phyloP scores from a whole-genome alignment of 2,888 invertebrate genomes.

The Asteroscopus sphinx region DNA sequence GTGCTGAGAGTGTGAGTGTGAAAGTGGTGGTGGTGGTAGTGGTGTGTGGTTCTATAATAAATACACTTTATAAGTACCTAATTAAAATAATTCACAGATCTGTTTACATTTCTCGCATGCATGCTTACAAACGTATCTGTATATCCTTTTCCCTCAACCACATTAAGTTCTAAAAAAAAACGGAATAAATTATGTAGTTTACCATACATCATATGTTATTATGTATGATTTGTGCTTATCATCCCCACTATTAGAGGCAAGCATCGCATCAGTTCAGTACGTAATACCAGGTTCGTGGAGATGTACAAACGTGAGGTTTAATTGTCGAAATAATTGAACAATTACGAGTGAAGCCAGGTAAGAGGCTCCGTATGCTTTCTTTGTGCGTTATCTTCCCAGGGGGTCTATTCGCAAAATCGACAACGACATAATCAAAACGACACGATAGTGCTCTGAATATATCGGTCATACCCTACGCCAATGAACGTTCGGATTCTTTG shows the following conservation, averaged over 20 bases:
- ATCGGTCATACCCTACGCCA: no score
- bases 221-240: slow-evolving; percentile 40
- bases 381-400: background rate
- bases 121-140: slow-evolving; percentile 20
- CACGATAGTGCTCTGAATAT: no score
- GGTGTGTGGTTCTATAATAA: no score
- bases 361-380: slow-evolving; percentile 35
- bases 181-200: slow-evolving; percentile 52
- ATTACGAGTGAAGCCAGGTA: slow-evolving; percentile 20
- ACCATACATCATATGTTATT: slow-evolving; percentile 52
- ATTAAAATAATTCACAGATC: slow-evolving; percentile 26
- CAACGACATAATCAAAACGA: no score
- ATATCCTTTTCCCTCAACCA: slow-evolving; percentile 14
- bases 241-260: slow-evolving; percentile 35
- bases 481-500: no score
- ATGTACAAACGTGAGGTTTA: slow-evolving; percentile 36
- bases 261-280: slow-evolving; percentile 14
- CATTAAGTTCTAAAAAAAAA: slow-evolving; percentile 40
- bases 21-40: no score
- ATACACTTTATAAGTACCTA: background rate
- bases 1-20: no score
- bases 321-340: slow-evolving; percentile 54
- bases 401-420: no score
- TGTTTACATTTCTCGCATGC: slow-evolving; percentile 34
- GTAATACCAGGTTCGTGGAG: slow-evolving; percentile 40